Evolutionary conservation across 2,888 invertebrate species (phyloP), one percentile per base, ranked within the genome.

Genomic region (Macrosiphum euphorbiae): DNA sequence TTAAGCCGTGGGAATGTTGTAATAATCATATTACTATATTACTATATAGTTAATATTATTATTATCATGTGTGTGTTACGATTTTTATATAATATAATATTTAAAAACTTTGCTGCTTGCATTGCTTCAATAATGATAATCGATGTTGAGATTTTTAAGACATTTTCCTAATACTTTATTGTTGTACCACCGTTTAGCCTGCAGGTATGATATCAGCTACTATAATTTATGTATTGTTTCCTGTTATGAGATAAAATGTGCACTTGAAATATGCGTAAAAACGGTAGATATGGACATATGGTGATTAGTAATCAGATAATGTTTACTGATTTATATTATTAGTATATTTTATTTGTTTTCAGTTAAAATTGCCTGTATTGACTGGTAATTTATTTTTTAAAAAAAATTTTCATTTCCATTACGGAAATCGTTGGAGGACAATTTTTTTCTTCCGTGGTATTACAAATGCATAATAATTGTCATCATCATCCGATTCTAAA

Each of bases 1-100:
- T 55, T 44, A 44, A 84, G 41, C 55, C 91, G 85, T 85, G 85
- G 55, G 91, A 91, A 91, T 44, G 85, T 28, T 41, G 28, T 50
- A 78, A 78, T n/a, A 28, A 55, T 84, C 50, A 90, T n/a, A n/a
- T n/a, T n/a, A n/a, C n/a, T 44, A 44, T 58, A 13, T 10, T 28
- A 26, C 47, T 55, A 24, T 55, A 55, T 55, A 55, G 55, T 55
- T 52, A 52, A 52, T 67, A 90, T 20, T 35, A 35, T n/a, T 78
- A 35, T n/a, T 78, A 78, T 35, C 28, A n/a, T 50, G 47, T 20
- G 47, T 50, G 52, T 50, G 50, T 47, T 85, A 44, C 26, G 28
- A 47, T 28, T 47, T 35, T 52, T 55, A 35, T 35, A 50, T 16
- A n/a, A 7, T 8, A 86, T 86, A 67, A 67, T 67, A n/a, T 67